These are phyloP conservation scores for Amblyornis subalaris DNA, from an alignment of 2,113 vertebrate genomes.

Conservation along the genomic window DNA sequence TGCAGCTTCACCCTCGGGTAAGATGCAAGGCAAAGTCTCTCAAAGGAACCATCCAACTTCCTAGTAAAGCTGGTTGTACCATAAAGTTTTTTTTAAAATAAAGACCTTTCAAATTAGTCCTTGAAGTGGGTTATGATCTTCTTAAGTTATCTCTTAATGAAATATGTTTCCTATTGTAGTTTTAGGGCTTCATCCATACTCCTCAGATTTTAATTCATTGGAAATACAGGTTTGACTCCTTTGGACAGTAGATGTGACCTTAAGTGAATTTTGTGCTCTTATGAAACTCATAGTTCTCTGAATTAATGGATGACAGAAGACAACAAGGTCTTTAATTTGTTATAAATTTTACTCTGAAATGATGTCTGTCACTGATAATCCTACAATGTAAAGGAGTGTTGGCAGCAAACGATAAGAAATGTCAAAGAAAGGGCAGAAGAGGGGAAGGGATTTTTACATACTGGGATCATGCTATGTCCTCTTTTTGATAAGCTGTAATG, in stretches of 20 bases:
- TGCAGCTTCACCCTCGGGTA: not conserved
- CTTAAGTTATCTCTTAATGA: not conserved
- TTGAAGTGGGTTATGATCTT: not conserved
- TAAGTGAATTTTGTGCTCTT: not conserved
- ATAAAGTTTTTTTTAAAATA: not conserved
- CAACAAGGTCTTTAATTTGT: constrained; percentile 9
- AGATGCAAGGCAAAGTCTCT: not conserved
- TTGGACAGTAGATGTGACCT: not conserved
- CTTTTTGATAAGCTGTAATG: constrained; percentile 54
- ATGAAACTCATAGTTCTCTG: not conserved
- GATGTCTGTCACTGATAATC: not conserved
- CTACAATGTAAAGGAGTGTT: not conserved
- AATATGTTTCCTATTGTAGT: not conserved
- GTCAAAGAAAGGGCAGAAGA: constrained; percentile 2
- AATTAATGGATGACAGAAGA: constrained; percentile 4
- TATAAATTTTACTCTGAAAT: not conserved
- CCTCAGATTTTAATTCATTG: not conserved
- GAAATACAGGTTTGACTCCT: not conserved
- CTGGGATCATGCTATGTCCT: constrained; percentile 13
- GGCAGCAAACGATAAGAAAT: constrained; percentile 24
- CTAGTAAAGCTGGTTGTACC: not conserved
- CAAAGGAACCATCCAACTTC: not conserved
- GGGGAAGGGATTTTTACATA: constrained; percentile 16
- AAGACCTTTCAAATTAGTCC: not conserved
- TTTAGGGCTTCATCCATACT: not conserved